Conservation (phyloP, 2,888 invertebrate species). For the Agriotes lineatus region DNA sequence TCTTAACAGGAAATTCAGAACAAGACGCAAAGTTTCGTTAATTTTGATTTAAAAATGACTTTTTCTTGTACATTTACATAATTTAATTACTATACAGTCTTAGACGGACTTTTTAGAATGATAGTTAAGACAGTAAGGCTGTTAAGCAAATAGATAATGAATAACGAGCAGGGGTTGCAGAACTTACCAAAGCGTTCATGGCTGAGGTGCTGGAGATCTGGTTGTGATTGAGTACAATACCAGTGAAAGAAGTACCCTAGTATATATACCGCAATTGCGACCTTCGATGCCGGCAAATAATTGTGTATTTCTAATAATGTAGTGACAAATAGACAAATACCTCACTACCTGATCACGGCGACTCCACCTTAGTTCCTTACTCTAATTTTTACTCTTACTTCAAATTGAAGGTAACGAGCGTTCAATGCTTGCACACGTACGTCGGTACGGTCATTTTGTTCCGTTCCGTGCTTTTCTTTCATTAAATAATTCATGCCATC, state of each 20-base stretch:
- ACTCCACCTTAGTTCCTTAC: conserved; percentile 34
- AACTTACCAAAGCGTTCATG: conserved; percentile 40
- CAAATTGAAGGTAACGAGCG: conserved; percentile 31
- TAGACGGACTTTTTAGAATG: no score
- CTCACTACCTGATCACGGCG: conserved; percentile 24
- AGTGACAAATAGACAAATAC: conserved; percentile 17
- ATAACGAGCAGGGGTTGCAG: no score
- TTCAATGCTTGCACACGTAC: background rate
- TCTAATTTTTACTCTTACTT: conserved; percentile 24
- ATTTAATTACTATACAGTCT: no score
- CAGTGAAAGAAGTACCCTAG: conserved; percentile 22
- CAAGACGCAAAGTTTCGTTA: no score
- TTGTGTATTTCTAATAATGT: conserved; percentile 32
- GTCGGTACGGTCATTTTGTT: no score
- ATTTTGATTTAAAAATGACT: background rate
- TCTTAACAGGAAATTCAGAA: no score
- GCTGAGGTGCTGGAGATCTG: conserved; percentile 16
- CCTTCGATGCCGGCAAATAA: conserved; percentile 35
- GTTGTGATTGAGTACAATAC: conserved; percentile 25
- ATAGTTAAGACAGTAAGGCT: no score
- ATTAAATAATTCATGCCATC: no score
- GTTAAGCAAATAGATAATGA: no score
- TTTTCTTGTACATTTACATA: no score
- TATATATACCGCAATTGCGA: conserved; percentile 32
- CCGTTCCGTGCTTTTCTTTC: no score